Evolutionary conservation across 2,888 invertebrate genomes (phyloP), one percentile per base, ranked within the genome.

Genomic region (Folsomia candida): DNA sequence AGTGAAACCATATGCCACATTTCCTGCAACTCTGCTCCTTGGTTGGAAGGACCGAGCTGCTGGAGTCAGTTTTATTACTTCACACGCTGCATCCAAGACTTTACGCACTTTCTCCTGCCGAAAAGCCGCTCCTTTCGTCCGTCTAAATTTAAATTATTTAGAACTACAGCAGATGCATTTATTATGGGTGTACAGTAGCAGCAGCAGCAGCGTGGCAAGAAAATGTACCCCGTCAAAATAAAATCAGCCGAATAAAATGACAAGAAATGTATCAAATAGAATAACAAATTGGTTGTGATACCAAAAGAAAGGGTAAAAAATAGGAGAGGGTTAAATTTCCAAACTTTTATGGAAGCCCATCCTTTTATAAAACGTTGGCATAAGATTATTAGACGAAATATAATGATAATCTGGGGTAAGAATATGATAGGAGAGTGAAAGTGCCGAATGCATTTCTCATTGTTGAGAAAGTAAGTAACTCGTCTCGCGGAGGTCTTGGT

Each of bases 1-100:
- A 54, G 54, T 54, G 54, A 54, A 54, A 54, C 20, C 54, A 22
- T 18, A n/a, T 54, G 54, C 54, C 54, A 54, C 54, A 37, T 37
- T 37, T 4, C 37, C 37, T 37, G 37, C 14, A n/a, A n/a, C 37
- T 37, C 14, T 37, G 6, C 37, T 37, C 4, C 37, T 14, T 14
- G 37, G 14, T 4, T 37, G 14, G 37, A 37, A 37, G n/a, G n/a
- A n/a, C n/a, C n/a, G n/a, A n/a, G n/a, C n/a, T n/a, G n/a, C 37
- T 37, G 14, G 14, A 37, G 37, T 37, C 37, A 37, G 37, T 37
- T 37, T 37, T 37, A 37, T 37, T 37, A 37, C 37, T 37, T 37
- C 37, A 37, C 37, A 37, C 37, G 37, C 4, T 37, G 37, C 37
- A 37, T 37, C 4, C 4, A 4, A 37, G 14, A 37, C 37, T 37